Percentiles rank a stretch among this genome's conserved stretches.
Conservation (phyloP, 2,797 vertebrate species). For the Loriculus beryllinus region DNA sequence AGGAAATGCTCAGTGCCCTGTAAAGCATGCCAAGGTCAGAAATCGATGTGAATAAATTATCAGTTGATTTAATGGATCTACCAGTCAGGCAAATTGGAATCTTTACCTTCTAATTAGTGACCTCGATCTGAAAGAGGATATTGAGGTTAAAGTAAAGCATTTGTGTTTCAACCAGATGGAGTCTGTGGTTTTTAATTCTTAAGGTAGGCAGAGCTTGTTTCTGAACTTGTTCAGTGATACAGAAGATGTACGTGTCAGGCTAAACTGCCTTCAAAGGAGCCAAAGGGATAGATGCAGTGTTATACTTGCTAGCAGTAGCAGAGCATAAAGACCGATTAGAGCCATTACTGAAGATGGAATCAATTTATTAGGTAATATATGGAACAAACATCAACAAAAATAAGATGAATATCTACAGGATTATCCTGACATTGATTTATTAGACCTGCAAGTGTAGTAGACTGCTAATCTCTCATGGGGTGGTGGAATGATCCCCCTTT, state of each 20-base stretch:
- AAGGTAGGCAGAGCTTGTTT: not conserved
- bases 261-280: not conserved
- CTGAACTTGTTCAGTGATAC: accelerated
- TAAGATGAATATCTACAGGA: not conserved
- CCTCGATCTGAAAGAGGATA: not conserved
- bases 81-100: not conserved
- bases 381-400: not conserved
- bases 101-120: slow-evolving; percentile 14
- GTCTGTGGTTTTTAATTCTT: not conserved
- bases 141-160: not conserved
- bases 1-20: not conserved
- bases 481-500: not conserved
- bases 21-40: not conserved
- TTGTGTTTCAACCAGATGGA: not conserved
- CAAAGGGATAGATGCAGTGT: not conserved
- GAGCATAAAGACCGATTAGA: not conserved
- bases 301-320: not conserved
- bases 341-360: not conserved
- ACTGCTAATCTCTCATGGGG: not conserved
- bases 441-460: not conserved
- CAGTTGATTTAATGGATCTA: not conserved
- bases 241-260: not conserved
- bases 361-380: not conserved
- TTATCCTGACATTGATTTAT: not conserved
- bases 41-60: slow-evolving; percentile 19